phyloP scores from a whole-genome alignment of 2,888 invertebrate genomes.

The Drosophila borborema region DNA sequence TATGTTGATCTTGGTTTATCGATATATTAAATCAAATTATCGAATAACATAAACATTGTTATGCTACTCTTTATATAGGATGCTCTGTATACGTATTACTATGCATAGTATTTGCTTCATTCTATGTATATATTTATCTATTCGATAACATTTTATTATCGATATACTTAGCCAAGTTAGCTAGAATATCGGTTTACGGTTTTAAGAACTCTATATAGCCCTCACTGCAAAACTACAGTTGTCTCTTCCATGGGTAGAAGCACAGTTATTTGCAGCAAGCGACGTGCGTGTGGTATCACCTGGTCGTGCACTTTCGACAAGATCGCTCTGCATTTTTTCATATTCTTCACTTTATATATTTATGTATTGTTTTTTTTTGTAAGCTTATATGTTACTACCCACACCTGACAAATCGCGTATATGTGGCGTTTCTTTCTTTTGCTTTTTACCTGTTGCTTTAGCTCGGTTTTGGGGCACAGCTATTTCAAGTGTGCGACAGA shows the following conservation, averaged over 20 bases:
- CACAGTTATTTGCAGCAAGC: not conserved
- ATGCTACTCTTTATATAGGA: no score
- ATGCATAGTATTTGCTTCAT: no score
- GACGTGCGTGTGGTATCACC: slow-evolving; percentile 5
- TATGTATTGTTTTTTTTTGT: not conserved
- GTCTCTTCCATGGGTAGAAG: not conserved
- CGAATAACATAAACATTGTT: not conserved
- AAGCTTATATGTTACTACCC: slow-evolving; percentile 32
- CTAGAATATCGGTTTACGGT: not conserved
- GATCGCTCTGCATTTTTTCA: not conserved
- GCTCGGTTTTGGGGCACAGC: slow-evolving; percentile 26
- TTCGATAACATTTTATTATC: not conserved
- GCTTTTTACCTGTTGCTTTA: slow-evolving; percentile 5
- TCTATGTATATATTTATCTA: no score
- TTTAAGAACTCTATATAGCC: not conserved
- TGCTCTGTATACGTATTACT: no score
- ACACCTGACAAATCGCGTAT: slow-evolving; percentile 43
- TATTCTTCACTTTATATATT: not conserved
- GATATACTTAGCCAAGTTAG: not conserved
- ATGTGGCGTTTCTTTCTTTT: slow-evolving; percentile 23
- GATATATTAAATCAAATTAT: no score
- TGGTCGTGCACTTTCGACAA: slow-evolving; percentile 3
- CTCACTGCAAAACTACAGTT: no score
- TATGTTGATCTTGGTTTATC: no score
- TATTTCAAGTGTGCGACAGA: slow-evolving; percentile 45